Percentiles rank a stretch among this genome's conserved stretches.
phyloP scores from a whole-genome alignment of 2,113 vertebrate species.

The Phrynocephalus versicolor region DNA sequence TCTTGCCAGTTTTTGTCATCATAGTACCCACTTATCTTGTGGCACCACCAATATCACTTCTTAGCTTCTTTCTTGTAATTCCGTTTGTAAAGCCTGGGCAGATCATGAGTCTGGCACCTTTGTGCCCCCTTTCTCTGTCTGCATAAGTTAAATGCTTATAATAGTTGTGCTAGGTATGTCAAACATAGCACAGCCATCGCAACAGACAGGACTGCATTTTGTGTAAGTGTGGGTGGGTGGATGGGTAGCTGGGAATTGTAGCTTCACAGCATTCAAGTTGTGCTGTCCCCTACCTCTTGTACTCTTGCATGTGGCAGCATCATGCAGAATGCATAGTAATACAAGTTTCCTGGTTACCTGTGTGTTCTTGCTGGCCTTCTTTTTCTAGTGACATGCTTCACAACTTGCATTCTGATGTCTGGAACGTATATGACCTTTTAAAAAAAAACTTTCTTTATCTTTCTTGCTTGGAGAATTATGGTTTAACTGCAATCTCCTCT shows the following conservation, averaged over 20 bases:
- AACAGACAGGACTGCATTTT: no score
- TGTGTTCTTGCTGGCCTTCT: not conserved
- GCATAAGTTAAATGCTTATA: no score
- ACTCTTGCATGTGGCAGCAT: no score
- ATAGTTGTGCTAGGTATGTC: no score
- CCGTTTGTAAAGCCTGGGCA: not conserved
- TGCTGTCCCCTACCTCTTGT: no score
- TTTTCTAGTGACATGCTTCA: not conserved
- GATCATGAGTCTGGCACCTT: not conserved
- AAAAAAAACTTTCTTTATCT: no score
- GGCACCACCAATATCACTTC: not conserved
- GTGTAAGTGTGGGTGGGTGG: no score
- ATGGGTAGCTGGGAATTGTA: no score
- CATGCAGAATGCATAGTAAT: not conserved
- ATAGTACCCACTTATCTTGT: not conserved
- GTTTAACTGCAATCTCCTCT: not conserved
- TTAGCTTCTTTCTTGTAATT: not conserved
- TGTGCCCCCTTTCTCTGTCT: not conserved
- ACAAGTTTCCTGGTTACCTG: no score
- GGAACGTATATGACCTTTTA: not conserved
- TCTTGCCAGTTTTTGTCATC: not conserved
- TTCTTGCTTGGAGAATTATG: not conserved
- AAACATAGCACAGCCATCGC: no score
- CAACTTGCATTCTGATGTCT: not conserved
- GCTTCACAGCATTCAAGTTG: no score